phyloP scores from a whole-genome alignment of 2,113 vertebrate genomes.

The Microcebus lehilahytsara region DNA sequence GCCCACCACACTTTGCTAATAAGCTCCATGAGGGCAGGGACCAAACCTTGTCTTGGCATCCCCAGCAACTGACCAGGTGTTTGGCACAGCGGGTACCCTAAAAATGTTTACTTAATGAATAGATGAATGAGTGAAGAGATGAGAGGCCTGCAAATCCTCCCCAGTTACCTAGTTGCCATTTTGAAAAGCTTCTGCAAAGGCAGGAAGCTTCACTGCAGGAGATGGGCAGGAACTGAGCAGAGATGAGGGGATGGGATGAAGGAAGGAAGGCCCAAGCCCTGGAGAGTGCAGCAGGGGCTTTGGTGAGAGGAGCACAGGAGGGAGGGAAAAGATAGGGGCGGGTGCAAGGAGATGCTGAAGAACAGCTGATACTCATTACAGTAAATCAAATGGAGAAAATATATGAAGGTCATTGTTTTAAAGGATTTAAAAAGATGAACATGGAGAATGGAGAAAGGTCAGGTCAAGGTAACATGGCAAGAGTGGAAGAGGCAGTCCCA shows the following conservation, averaged over 20 bases:
- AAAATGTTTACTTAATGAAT: background rate
- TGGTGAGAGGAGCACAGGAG: background rate
- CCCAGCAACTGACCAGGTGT: background rate
- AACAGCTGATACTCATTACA: background rate
- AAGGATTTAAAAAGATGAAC: background rate
- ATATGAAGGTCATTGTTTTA: background rate
- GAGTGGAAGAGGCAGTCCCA: background rate
- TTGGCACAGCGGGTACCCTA: background rate
- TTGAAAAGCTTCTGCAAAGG: background rate
- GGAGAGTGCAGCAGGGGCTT: background rate
- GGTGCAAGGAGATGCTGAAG: background rate
- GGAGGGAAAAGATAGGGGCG: background rate
- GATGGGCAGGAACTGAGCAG: background rate
- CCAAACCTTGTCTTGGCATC: background rate
- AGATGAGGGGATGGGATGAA: background rate
- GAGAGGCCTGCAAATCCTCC: background rate
- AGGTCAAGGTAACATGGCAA: background rate
- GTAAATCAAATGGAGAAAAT: background rate
- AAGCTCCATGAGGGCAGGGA: background rate
- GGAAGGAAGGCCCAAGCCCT: background rate
- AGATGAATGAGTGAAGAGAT: background rate
- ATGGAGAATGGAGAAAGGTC: background rate
- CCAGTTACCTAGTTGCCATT: background rate
- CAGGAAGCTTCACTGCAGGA: background rate
- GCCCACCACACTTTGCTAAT: too few relatives aligned